Base-by-base conservation (phyloP, 35 echinoderm and acorn worm genomes). In the Strongylocentrotus purpuratus region DNA sequence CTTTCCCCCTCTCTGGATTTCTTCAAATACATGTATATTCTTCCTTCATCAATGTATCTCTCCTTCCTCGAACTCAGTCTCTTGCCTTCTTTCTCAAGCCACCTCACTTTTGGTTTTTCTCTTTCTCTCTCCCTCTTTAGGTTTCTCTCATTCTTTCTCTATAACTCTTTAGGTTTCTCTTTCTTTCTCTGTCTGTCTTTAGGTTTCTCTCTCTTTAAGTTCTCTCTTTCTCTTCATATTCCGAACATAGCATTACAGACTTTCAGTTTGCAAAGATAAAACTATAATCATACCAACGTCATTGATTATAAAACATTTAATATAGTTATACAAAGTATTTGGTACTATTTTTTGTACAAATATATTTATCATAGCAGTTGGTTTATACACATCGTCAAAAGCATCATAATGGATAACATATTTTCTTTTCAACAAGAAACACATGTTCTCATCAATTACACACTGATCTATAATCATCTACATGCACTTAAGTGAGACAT, bases 291-390 rank as follows among this genome's bases (percentile, higher is more conserved):
- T 55, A 11, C 11, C 7, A 28, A 78, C 20, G 65, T 17, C 17
- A 89, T 89, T 89, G 87, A 89, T 89, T 89, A 89, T 89, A 89
- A 89, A 89, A 89, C 87, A 89, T 89, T 89, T 89, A 89, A 89
- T 89, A 89, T 89, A 89, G 87, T 89, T 89, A 89, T 89, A 89
- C 87, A 89, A 89, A 89, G 87, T 89, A 89, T 89, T 89, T 89
- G 87, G 87, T 89, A 89, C 87, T 89, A 78, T 78, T 78, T 78
- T 89, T 89, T 89, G 20, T 89, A 89, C 87, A 89, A 89, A 89
- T 89, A 89, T 89, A 89, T 89, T 89, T 89, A 89, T 89, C 87
- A 18, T 89, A 25, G 33, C 33, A 89, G 45, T 89, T 46, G 45
- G 33, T 89, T 89, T 89, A 46, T 89, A 89, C 33, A 89, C 33